phyloP scores from a whole-genome alignment of 2,797 vertebrate species.

The Sphenodon punctatus region DNA sequence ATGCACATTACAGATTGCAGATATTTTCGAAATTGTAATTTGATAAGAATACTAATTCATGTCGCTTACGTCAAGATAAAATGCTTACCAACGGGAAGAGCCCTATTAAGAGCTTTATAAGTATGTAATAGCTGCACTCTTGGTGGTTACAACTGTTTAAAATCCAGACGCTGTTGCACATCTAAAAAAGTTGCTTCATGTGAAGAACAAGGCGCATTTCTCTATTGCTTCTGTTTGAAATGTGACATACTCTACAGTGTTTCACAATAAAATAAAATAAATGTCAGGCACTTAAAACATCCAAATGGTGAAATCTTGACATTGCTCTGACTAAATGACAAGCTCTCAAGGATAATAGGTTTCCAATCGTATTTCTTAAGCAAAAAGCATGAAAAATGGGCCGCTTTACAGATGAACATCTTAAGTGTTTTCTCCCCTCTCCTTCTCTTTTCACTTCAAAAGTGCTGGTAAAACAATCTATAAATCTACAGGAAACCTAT shows the following conservation, averaged over 20 bases:
- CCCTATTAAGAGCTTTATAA: neutral
- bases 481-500: constrained; percentile 44
- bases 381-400: constrained; percentile 38
- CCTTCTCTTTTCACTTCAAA: constrained; percentile 44
- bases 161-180: neutral
- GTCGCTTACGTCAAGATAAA: neutral
- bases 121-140: neutral
- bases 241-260: neutral
- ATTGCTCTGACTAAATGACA: constrained; percentile 36
- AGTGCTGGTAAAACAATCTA: constrained; percentile 27
- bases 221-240: constrained; percentile 28
- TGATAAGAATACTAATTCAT: neutral
- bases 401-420: constrained; percentile 22
- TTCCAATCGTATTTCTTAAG: constrained; percentile 33
- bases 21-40: constrained; percentile 7
- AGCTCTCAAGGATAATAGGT: constrained; percentile 41
- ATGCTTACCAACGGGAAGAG: neutral
- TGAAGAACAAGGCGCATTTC: constrained; percentile 5
- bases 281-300: constrained; percentile 21
- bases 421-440: neutral
- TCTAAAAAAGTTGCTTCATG: constrained; percentile 15
- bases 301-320: constrained; percentile 34
- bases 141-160: neutral
- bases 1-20: neutral
- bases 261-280: constrained; percentile 42